phyloP scores from a whole-genome alignment of 2,797 vertebrate species.

The Phoebastria nigripes region DNA sequence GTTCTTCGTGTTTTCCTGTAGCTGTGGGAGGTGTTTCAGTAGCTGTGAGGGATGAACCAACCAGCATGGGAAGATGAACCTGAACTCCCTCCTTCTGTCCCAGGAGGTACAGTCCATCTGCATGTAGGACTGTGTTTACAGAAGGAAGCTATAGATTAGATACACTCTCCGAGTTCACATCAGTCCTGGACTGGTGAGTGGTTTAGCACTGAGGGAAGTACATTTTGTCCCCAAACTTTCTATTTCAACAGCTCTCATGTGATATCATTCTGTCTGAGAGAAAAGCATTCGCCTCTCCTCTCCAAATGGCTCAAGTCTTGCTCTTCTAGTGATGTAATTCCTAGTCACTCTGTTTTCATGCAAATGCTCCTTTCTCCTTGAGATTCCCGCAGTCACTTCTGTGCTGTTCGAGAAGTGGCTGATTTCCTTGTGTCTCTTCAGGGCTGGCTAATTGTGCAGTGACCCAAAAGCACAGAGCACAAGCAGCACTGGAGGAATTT shows the following conservation, averaged over 20 bases:
- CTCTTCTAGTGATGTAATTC: not conserved
- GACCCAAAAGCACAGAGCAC: slow-evolving; percentile 22
- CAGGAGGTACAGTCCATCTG: not conserved
- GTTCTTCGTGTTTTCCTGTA: not conserved
- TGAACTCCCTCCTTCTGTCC: not conserved
- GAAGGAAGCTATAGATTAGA: not conserved
- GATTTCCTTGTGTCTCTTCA: not conserved
- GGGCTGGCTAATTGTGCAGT: not conserved
- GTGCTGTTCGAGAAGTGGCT: not conserved
- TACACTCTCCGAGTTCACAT: not conserved
- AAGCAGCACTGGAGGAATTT: not conserved
- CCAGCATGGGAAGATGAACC: not conserved
- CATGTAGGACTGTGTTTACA: not conserved
- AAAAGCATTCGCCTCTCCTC: not conserved
- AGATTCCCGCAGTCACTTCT: not conserved
- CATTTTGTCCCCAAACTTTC: not conserved
- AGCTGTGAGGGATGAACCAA: not conserved
- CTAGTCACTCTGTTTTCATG: not conserved
- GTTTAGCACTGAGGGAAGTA: not conserved
- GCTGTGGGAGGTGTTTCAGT: not conserved
- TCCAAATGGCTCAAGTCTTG: not conserved
- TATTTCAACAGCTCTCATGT: not conserved
- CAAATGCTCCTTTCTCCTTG: not conserved
- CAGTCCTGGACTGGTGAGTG: not conserved
- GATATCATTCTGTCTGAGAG: not conserved